Percentiles rank a stretch among this genome's conserved stretches.
Evolutionary conservation across 2,113 vertebrate species (phyloP).

Genomic region (Seriola dumerili): DNA sequence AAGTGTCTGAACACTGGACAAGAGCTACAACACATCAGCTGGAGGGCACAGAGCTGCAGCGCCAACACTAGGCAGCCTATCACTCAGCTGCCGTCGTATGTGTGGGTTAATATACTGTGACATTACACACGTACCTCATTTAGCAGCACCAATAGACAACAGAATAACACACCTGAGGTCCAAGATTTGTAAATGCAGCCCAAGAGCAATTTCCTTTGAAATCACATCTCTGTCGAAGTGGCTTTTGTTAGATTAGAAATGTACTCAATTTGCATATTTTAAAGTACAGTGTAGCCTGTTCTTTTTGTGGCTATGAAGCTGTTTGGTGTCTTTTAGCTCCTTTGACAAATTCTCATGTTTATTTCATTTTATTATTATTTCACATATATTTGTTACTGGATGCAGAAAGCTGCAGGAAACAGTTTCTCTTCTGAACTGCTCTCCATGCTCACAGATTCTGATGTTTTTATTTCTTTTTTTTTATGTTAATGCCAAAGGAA

Average conservation of each 20-base stretch:
- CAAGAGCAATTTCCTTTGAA: conserved; percentile 32
- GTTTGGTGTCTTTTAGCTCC: background rate
- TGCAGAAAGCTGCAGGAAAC: background rate
- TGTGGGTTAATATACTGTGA: conserved; percentile 55
- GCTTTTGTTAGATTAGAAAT: background rate
- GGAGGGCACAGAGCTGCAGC: conserved; percentile 40
- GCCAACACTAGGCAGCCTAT: conserved; percentile 26
- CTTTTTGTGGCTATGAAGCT: background rate
- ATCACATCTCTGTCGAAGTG: conserved; percentile 8
- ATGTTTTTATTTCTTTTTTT: background rate
- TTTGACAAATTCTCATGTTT: background rate
- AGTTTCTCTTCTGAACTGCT: background rate
- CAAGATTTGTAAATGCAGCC: conserved; percentile 12
- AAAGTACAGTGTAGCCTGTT: background rate
- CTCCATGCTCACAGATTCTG: background rate
- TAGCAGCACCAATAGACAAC: conserved; percentile 17
- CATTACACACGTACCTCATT: conserved; percentile 48
- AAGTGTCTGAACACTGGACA: conserved; percentile 48
- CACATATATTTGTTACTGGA: background rate
- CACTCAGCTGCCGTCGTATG: conserved; percentile 33
- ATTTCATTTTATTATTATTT: no score
- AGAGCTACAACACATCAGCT: conserved; percentile 59
- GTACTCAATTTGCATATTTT: conserved; percentile 21
- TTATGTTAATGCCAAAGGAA: background rate
- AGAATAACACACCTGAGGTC: conserved; percentile 41